Conservation (phyloP, 2,888 invertebrate genomes). For the Diarsia mendica region DNA sequence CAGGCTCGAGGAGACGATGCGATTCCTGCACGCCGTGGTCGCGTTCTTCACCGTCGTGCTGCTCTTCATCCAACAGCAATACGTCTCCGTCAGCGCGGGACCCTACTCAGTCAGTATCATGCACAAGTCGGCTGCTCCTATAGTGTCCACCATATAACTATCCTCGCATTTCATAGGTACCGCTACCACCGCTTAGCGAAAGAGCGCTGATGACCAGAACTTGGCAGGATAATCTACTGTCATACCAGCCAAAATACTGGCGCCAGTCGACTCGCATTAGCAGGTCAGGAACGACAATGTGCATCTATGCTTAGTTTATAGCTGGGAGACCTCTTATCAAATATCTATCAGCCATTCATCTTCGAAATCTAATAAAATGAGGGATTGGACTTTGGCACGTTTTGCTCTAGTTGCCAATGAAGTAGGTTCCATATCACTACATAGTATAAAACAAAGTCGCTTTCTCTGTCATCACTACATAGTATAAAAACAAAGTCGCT, state of each 20-base stretch:
- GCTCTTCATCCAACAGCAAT: conserved; percentile 67
- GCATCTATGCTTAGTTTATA: conserved; percentile 24
- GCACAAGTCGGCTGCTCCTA: neutral
- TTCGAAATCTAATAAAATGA: neutral
- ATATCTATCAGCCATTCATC: too few relatives aligned
- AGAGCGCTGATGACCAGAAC: conserved; percentile 50
- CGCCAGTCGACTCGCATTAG: conserved; percentile 19
- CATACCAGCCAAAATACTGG: conserved; percentile 44
- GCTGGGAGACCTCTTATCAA: neutral
- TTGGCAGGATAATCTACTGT: conserved; percentile 49
- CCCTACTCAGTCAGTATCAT: conserved; percentile 64
- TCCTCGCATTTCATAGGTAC: conserved; percentile 47
- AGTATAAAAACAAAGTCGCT: too few relatives aligned
- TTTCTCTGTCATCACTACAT: too few relatives aligned
- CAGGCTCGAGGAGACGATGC: conserved; percentile 51
- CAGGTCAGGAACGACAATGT: conserved; percentile 38
- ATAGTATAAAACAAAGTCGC: too few relatives aligned
- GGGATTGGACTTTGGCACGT: too few relatives aligned
- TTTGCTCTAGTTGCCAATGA: neutral
- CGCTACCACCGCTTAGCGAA: conserved; percentile 35
- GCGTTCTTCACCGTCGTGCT: conserved; percentile 72
- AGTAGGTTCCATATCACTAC: too few relatives aligned
- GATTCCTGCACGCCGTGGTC: conserved; percentile 71
- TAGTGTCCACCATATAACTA: conserved; percentile 19
- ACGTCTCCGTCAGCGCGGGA: conserved; percentile 57